Base-by-base conservation (phyloP, 1,140 invertebrate species). In the Forficula auricularia region DNA sequence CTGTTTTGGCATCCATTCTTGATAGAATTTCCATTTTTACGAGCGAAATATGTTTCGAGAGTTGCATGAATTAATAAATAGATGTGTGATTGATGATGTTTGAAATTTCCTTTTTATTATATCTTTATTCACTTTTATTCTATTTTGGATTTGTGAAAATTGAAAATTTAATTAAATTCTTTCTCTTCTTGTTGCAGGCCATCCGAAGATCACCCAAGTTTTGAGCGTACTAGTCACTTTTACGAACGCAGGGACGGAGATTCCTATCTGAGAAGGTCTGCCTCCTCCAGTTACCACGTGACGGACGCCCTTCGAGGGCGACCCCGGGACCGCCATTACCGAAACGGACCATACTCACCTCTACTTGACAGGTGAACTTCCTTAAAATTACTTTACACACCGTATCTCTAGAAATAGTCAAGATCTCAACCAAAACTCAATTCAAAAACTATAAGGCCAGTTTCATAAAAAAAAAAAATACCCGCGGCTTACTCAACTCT, bases 181-280 rank as follows among this genome's bases (percentile, higher is more conserved):
- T 40, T 38, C 10, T 27, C 22, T 27, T 27, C 4, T 34, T 48
- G 27, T 54, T 46, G 15, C 54, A 63, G 61, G 52, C 51, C 56
- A 14, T 27, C 52, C 33, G 57, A 61, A 38, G 59, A 62, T 37
- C 56, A 59, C 45, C 46, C 48, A 44, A 56, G 53, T 45, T 65
- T 64, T 51, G 62, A 64, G 37, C 54, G 62, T 48, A 59, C 62
- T 60, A 62, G 61, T 62, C 61, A 64, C 55, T 66, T 65, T 51
- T 66, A 63, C 62, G 68, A 54, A 36, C 51, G 48, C 38, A 46
- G 53, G n/a, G 56, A 54, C 8, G 52, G 54, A 19, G 55, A 52
- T 16, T 43, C 54, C 16, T 51, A 50, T 45, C 38, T 53, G 32
- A 49, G 54, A 34, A 48, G 53, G 40, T 45, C 50, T n/a, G 50